phyloP scores from a whole-genome alignment of 2,797 vertebrate species.

The Acanthornis magna region DNA sequence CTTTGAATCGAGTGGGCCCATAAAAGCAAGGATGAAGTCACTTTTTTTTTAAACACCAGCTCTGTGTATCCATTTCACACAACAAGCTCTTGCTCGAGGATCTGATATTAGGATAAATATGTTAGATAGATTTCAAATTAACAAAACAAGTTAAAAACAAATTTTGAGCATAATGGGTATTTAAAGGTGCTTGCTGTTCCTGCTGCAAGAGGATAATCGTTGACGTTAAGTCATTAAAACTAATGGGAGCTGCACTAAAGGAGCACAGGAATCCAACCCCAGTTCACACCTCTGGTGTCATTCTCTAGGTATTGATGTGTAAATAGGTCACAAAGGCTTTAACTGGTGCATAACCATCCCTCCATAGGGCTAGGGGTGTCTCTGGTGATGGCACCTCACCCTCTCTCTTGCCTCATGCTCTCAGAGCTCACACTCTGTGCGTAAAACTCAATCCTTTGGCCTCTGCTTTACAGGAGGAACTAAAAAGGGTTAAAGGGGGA shows the following conservation, averaged over 20 bases:
- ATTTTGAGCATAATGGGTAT: neutral
- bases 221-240: neutral
- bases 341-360: neutral
- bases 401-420: neutral
- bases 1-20: conserved; percentile 73
- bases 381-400: neutral
- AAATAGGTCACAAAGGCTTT: neutral
- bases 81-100: neutral
- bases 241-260: neutral
- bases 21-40: conserved; percentile 63
- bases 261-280: neutral
- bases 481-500: conserved; percentile 51
- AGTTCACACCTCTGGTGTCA: neutral
- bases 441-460: neutral
- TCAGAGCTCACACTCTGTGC: neutral
- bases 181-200: neutral
- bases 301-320: neutral
- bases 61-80: neutral
- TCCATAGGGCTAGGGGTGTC: neutral
- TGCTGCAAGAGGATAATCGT: neutral
- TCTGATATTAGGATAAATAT: conserved; percentile 23
- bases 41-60: neutral
- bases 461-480: conserved; percentile 1
- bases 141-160: neutral
- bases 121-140: conserved; percentile 32